These are phyloP conservation scores for Temnothorax unifasciatus DNA, from an alignment of 2,888 invertebrate genomes.

Conservation along the genomic window DNA sequence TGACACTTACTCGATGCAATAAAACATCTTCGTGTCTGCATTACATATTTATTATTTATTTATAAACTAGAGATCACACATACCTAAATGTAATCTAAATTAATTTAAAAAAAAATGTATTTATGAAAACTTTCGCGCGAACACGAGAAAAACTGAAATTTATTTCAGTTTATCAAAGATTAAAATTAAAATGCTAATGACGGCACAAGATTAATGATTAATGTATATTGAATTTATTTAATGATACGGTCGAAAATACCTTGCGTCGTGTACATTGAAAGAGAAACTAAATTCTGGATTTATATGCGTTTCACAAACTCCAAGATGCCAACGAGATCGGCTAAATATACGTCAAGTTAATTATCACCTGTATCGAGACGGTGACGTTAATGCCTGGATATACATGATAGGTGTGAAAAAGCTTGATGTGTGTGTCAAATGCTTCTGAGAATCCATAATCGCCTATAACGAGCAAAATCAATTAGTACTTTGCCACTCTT, in stretches of 20 bases:
- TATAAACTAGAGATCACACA: background rate
- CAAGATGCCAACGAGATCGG: background rate
- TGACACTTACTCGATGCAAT: background rate
- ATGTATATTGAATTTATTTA: conserved; percentile 10
- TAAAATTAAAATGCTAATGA: conserved; percentile 8
- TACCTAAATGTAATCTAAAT: background rate
- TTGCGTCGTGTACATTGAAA: background rate
- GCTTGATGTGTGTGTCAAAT: conserved; percentile 3
- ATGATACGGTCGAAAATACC: background rate
- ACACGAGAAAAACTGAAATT: background rate
- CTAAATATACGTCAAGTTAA: conserved; percentile 11
- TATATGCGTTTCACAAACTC: background rate
- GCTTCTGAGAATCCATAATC: conserved; percentile 15
- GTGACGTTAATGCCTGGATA: conserved; percentile 16
- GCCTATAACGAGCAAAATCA: conserved; percentile 1
- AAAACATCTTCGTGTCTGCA: background rate
- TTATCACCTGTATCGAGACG: conserved; percentile 12
- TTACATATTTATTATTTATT: conserved; percentile 11
- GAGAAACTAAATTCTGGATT: background rate
- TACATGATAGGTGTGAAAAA: background rate
- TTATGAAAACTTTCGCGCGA: background rate
- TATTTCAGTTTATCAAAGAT: background rate
- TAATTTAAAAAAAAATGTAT: background rate
- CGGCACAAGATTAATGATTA: background rate
- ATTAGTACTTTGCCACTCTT: conserved; percentile 16